A percentile compares a stretch with the other conserved stretches of the same genome.
Evolutionary conservation across 2,113 vertebrate species (phyloP).

Genomic region (Hippocampus guttulatus): DNA sequence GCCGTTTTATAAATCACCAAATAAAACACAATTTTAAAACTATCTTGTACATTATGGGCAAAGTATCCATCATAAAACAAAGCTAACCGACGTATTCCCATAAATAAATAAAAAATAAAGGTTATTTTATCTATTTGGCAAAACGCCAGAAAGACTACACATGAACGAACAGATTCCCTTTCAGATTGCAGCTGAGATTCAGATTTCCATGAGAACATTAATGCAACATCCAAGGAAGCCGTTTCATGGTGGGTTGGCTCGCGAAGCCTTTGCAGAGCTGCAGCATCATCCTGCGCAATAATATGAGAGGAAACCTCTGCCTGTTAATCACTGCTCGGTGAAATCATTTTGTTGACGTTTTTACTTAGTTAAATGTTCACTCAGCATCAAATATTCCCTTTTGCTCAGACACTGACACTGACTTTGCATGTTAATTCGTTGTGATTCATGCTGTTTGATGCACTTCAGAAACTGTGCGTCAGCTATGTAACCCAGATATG

Average conservation of each 20-base stretch:
- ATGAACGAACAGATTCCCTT: background rate
- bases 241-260: slow-evolving; percentile 89
- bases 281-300: slow-evolving; percentile 95
- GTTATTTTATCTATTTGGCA: background rate
- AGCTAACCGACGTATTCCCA: background rate
- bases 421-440: slow-evolving; percentile 1
- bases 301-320: slow-evolving; percentile 56
- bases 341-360: background rate
- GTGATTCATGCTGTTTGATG: slow-evolving; percentile 25
- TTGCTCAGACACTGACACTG: background rate
- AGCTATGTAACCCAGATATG: background rate
- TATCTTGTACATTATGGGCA: background rate
- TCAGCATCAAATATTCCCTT: background rate
- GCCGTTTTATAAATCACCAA: background rate
- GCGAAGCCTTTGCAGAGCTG: slow-evolving; percentile 77
- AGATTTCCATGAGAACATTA: slow-evolving; percentile 20
- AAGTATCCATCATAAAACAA: background rate
- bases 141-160: background rate
- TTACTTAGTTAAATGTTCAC: background rate
- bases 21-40: background rate
- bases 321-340: slow-evolving; percentile 19
- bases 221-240: slow-evolving; percentile 53
- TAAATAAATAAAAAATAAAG: background rate
- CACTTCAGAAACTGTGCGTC: slow-evolving; percentile 21
- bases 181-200: background rate